Percentiles rank a stretch among this genome's conserved stretches.
These are phyloP conservation scores for Eugnorisma glareosa DNA, from an alignment of 2,888 invertebrate species.

Conservation along the genomic window DNA sequence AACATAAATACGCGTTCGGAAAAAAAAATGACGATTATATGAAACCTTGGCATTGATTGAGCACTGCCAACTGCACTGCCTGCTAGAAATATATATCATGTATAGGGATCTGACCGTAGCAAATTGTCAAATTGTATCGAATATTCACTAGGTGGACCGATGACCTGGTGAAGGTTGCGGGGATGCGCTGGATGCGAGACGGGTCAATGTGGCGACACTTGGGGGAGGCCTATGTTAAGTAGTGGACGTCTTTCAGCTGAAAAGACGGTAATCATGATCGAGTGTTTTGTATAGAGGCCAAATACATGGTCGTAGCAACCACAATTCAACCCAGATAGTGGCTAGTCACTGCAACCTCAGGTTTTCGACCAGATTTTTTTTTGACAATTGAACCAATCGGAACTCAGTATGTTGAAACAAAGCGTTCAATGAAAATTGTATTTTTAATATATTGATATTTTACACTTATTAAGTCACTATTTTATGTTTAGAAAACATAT, in stretches of 20 bases:
- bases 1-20: not conserved
- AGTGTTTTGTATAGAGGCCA: not conserved
- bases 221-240: too few species aligned
- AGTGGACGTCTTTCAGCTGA: too few species aligned
- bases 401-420: constrained; percentile 45
- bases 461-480: constrained; percentile 55
- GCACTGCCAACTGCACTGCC: too few species aligned
- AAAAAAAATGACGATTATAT: not conserved
- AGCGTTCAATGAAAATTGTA: constrained; percentile 42
- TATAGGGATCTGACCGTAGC: not conserved
- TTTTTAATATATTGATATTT: constrained; percentile 67
- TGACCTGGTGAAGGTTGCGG: too few species aligned
- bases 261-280: not conserved
- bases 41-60: not conserved
- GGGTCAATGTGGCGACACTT: too few species aligned
- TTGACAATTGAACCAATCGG: constrained; percentile 35
- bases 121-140: constrained; percentile 9
- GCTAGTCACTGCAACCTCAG: not conserved
- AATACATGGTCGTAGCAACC: not conserved
- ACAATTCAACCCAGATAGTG: not conserved
- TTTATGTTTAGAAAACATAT: constrained; percentile 46
- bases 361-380: not conserved
- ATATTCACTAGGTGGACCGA: not conserved
- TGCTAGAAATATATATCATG: too few species aligned
- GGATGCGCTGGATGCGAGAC: too few species aligned